A percentile compares a stretch with the other conserved stretches of the same genome.
phyloP scores from a whole-genome alignment of 1,140 invertebrate species.

The Chlorops oryzae region DNA sequence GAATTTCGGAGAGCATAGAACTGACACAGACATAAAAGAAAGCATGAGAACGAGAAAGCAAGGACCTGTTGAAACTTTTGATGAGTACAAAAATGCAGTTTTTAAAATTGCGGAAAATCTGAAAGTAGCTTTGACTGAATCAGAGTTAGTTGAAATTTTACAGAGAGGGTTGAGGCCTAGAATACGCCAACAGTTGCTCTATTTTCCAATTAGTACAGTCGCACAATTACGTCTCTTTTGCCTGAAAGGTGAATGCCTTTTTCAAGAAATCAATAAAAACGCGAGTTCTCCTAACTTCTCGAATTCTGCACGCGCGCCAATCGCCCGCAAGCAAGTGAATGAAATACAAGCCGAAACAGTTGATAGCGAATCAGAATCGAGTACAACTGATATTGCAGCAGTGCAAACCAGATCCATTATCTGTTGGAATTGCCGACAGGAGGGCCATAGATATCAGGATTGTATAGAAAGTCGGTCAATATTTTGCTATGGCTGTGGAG shows the following conservation, averaged over 20 bases:
- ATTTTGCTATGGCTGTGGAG: constrained; percentile 14
- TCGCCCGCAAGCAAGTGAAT: no score
- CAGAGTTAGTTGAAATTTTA: not conserved
- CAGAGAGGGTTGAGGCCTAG: not conserved
- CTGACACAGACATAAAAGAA: constrained; percentile 1
- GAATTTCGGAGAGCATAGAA: not conserved
- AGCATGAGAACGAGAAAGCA: constrained; percentile 1
- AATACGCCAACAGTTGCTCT: not conserved
- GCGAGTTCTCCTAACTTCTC: no score
- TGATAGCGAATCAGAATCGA: no score
- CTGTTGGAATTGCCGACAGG: constrained; percentile 14
- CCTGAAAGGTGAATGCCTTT: no score
- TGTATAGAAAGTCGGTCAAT: constrained; percentile 8
- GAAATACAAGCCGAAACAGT: no score
- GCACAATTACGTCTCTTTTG: no score
- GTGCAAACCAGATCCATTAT: no score
- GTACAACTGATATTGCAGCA: no score
- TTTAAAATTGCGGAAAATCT: not conserved
- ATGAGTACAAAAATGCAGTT: not conserved
- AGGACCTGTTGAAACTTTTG: not conserved
- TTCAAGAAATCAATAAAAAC: no score
- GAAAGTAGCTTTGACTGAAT: not conserved
- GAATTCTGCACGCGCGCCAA: no score
- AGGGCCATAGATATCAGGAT: constrained; percentile 12
- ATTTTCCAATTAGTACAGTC: constrained; percentile 5